These are phyloP conservation scores for Phoxinus dragarum DNA, from an alignment of 2,797 vertebrate genomes.

Conservation along the genomic window DNA sequence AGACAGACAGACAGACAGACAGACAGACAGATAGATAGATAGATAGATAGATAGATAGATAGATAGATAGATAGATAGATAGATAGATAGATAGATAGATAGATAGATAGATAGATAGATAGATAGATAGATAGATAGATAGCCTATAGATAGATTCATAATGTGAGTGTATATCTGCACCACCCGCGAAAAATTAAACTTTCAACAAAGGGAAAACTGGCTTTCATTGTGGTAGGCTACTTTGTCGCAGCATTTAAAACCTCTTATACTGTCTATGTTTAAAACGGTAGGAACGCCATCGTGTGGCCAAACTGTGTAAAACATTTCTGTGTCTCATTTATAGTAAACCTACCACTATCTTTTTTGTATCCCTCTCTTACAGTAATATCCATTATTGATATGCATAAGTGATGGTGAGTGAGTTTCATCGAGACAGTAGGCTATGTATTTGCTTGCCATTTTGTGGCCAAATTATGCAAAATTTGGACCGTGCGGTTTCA, in stretches of 20 bases:
- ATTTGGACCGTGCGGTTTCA: not conserved
- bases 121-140: too few species aligned
- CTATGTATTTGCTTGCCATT: not conserved
- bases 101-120: too few species aligned
- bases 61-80: too few species aligned
- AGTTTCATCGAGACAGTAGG: not conserved
- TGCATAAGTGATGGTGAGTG: not conserved
- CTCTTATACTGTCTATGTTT: too few species aligned
- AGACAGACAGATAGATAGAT: too few species aligned
- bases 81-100: too few species aligned
- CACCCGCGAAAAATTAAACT: not conserved
- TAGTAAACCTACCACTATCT: not conserved
- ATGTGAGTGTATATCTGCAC: too few species aligned
- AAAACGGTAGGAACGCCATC: not conserved
- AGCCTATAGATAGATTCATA: too few species aligned
- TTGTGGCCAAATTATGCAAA: conserved; percentile 9
- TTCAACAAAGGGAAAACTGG: not conserved
- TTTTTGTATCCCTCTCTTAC: not conserved
- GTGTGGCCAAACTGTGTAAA: not conserved
- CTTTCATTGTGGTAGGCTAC: not conserved
- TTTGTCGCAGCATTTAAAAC: not conserved
- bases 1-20: not conserved
- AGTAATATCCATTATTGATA: not conserved
- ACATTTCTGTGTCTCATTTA: not conserved
- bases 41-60: too few species aligned